Percentiles rank a stretch among this genome's conserved stretches.
These are phyloP conservation scores for Tipula vernalis DNA, from an alignment of 2,888 invertebrate genomes.

Conservation along the genomic window DNA sequence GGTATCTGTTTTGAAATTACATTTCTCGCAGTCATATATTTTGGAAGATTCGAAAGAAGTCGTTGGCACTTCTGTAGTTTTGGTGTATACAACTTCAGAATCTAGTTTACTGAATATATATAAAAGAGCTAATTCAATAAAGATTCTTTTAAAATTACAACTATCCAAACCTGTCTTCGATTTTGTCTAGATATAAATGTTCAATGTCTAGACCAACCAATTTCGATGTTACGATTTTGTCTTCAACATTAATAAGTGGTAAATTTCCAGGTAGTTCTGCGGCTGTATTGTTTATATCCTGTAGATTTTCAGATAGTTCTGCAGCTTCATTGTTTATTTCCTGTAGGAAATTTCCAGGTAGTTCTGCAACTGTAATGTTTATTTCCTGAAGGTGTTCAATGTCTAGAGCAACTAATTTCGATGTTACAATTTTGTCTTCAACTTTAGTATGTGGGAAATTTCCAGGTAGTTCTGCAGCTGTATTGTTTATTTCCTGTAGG, in stretches of 20 bases:
- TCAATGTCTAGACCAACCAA: not conserved
- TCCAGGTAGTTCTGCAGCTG: not conserved
- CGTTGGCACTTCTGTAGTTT: not conserved
- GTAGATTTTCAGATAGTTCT: not conserved
- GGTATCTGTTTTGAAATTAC: not conserved
- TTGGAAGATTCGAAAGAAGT: not conserved
- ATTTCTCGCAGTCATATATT: not conserved
- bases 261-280: not conserved
- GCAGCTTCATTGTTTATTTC: not conserved
- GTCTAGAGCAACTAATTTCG: not conserved
- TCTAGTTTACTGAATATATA: not conserved
- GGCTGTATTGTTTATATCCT: not conserved
- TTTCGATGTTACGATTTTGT: not conserved
- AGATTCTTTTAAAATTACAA: not conserved
- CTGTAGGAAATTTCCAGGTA: not conserved
- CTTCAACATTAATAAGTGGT: not conserved
- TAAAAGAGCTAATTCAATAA: not conserved
- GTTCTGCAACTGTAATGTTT: not conserved
- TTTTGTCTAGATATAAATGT: not conserved
- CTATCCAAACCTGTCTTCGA: not conserved
- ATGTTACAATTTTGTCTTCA: not conserved
- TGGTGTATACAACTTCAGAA: not conserved
- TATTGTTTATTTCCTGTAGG: not conserved
- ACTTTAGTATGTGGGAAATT: not conserved
- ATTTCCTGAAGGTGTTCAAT: not conserved